Conservation (phyloP, 2,113 vertebrate genomes). For the Peromyscus polionotus region DNA sequence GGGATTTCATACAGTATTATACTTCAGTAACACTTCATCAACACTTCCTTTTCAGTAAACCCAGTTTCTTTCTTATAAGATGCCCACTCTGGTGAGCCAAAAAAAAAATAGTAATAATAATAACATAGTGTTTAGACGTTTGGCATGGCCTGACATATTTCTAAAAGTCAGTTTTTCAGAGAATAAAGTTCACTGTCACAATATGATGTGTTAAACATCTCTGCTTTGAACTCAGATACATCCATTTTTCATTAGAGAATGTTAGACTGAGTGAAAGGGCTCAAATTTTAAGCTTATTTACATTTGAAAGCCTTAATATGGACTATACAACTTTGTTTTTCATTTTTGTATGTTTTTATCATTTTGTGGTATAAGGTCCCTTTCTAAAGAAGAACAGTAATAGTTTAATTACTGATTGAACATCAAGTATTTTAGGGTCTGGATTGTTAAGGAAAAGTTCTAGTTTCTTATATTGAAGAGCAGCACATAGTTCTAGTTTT, state of each 20-base stretch:
- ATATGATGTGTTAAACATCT: background rate
- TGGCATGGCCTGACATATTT: slow-evolving; percentile 17
- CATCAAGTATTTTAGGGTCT: background rate
- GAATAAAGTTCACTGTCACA: background rate
- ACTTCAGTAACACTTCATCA: slow-evolving; percentile 63
- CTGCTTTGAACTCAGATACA: background rate
- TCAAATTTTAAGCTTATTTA: background rate
- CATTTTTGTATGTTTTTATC: background rate
- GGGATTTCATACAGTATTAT: slow-evolving; percentile 47
- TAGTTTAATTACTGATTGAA: background rate
- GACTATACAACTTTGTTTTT: background rate
- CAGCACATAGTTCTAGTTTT: background rate
- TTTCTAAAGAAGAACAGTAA: background rate
- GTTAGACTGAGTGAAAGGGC: background rate
- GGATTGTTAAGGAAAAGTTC: background rate
- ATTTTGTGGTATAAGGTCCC: background rate
- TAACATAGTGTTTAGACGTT: background rate
- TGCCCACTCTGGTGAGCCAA: slow-evolving; percentile 1
- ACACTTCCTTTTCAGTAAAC: slow-evolving; percentile 66
- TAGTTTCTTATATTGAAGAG: background rate
- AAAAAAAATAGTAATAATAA: background rate
- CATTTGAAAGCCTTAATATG: background rate
- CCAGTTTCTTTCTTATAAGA: slow-evolving; percentile 47
- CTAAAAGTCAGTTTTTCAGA: slow-evolving; percentile 38
- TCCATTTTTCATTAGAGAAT: background rate